These are phyloP conservation scores for Onychostruthus taczanowskii DNA, from an alignment of 2,113 vertebrate genomes.

Conservation along the genomic window DNA sequence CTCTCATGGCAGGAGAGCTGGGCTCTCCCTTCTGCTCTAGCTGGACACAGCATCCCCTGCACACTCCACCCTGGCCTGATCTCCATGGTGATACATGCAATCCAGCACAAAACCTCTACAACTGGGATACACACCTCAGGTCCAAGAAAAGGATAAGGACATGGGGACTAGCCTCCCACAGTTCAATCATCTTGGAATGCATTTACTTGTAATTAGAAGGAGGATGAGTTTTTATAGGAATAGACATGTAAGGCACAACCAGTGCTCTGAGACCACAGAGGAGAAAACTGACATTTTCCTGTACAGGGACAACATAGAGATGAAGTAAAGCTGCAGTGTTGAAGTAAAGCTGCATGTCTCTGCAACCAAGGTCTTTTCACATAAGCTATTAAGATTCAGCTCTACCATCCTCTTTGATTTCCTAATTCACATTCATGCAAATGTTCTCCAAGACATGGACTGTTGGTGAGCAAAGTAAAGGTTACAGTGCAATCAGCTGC, in stretches of 20 bases:
- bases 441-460: background rate
- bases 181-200: background rate
- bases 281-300: background rate
- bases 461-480: background rate
- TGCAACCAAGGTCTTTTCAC: background rate
- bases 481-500: background rate
- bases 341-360: background rate
- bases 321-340: background rate
- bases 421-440: background rate
- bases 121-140: background rate
- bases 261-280: background rate
- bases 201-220: background rate
- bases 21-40: background rate
- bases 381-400: background rate
- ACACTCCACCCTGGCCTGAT: too few relatives aligned
- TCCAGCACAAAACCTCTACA: background rate
- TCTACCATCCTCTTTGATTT: background rate
- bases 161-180: background rate
- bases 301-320: background rate
- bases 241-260: background rate
- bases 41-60: background rate
- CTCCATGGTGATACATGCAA: fast-evolving
- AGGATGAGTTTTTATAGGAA: background rate
- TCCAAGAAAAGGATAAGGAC: background rate
- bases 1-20: background rate